These are phyloP conservation scores for Nebria brevicollis DNA, from an alignment of 2,888 invertebrate genomes.

Conservation along the genomic window DNA sequence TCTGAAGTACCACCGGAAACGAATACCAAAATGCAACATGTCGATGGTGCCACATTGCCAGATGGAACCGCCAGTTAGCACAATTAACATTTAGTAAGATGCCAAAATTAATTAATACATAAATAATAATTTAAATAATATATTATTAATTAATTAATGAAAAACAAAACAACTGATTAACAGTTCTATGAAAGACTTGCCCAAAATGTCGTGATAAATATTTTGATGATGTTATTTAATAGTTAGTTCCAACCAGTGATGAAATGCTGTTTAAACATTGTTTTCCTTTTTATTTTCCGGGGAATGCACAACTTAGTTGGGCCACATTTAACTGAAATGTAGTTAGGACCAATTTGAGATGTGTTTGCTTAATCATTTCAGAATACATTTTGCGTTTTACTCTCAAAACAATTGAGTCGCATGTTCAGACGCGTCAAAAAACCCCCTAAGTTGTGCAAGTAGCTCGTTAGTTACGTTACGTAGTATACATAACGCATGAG, in stretches of 20 bases:
- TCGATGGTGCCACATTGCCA: slow-evolving; percentile 17
- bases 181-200: slow-evolving; percentile 20
- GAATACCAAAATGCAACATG: slow-evolving; percentile 20
- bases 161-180: slow-evolving; percentile 6
- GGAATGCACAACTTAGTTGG: too few species aligned
- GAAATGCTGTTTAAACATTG: background rate
- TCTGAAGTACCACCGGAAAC: slow-evolving; percentile 47
- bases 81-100: slow-evolving; percentile 13
- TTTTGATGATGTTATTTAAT: slow-evolving; percentile 13
- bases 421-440: too few species aligned
- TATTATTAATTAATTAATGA: background rate
- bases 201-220: slow-evolving; percentile 27
- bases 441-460: too few species aligned
- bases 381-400: too few species aligned
- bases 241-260: slow-evolving; percentile 7
- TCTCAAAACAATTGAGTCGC: too few species aligned
- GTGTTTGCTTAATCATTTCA: too few species aligned
- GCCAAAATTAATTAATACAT: slow-evolving; percentile 1
- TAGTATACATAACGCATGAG: background rate
- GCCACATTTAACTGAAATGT: too few species aligned
- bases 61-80: slow-evolving; percentile 30
- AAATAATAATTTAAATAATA: background rate
- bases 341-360: too few species aligned
- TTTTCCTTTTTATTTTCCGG: background rate
- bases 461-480: background rate